Conservation (phyloP, 2,888 invertebrate genomes). For the Orthosia cruda region DNA sequence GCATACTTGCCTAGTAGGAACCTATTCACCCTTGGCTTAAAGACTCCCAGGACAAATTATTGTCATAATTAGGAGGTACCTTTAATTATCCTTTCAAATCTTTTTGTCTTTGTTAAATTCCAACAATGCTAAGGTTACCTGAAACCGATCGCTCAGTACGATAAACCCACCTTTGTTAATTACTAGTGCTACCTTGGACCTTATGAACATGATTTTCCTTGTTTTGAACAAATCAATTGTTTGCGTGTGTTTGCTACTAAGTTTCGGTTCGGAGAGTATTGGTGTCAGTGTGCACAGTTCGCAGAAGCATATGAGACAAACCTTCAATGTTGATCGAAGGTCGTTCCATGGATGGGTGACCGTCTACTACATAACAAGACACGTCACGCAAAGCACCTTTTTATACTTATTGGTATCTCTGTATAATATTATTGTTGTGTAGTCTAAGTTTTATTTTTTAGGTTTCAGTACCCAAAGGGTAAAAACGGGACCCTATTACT, state of each 20-base stretch:
- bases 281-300: too few species aligned
- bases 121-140: background rate
- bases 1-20: too few species aligned
- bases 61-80: background rate
- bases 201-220: too few species aligned
- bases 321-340: background rate
- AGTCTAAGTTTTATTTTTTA: background rate
- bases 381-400: background rate
- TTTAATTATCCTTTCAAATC: background rate
- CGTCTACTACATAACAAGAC: background rate
- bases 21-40: too few species aligned
- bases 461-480: too few species aligned
- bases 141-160: too few species aligned
- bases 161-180: background rate
- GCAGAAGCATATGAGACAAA: background rate
- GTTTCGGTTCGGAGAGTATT: background rate
- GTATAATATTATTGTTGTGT: too few species aligned
- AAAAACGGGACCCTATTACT: too few species aligned
- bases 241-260: background rate
- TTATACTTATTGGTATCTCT: background rate
- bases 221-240: background rate
- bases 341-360: background rate
- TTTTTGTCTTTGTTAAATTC: background rate
- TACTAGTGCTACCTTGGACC: background rate
- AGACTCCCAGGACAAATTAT: too few species aligned